Evolutionary conservation across 2,888 invertebrate species (phyloP), one percentile per base, ranked within the genome.

Genomic region (Stictocephala bisonia): DNA sequence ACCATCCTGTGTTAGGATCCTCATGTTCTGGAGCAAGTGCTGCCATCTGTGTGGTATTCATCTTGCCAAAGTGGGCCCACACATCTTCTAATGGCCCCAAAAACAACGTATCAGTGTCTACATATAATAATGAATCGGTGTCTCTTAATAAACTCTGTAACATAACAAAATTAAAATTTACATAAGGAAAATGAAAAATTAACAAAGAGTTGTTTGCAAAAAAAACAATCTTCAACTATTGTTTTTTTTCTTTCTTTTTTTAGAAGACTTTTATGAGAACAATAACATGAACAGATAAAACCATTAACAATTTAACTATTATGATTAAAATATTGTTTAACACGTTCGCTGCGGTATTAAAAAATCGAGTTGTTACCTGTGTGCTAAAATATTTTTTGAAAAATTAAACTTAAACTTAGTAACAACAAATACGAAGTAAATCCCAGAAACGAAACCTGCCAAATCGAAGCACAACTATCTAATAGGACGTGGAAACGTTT

Each of bases 1-100:
- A 98, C 97, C 97, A 98, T 11, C 96, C 96, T 53, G 93, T 91
- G 82, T 93, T 93, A n/a, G 91, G 90, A 83, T 95, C 95, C 83
- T 97, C 97, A 83, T 95, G 93, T 84, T 98, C 97, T 0, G 94
- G 90, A 15, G 94, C 88, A 80, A 97, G 85, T 0, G 93, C 97
- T 22, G 96, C 95, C 82, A 97, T 89, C 82, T 98, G 97, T 41
- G 90, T 90, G 18, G 87, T 85, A 85, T 96, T 96, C 87, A 98
- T 96, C 76, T 87, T 85, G 15, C 85, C 83, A 82, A 97, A 97
- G 83, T 90, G 88, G n/a, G 86, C 84, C 97, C 97, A 97, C 31
- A 97, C 84, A 70, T 91, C 89, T 79, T 94, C 91, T 2, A 93
- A 88, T 0, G 96, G 93, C 0, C 93, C 91, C 72, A 97, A 83